Evolutionary conservation across 2,888 invertebrate species (phyloP).

Genomic region (Pyrgus malvae): DNA sequence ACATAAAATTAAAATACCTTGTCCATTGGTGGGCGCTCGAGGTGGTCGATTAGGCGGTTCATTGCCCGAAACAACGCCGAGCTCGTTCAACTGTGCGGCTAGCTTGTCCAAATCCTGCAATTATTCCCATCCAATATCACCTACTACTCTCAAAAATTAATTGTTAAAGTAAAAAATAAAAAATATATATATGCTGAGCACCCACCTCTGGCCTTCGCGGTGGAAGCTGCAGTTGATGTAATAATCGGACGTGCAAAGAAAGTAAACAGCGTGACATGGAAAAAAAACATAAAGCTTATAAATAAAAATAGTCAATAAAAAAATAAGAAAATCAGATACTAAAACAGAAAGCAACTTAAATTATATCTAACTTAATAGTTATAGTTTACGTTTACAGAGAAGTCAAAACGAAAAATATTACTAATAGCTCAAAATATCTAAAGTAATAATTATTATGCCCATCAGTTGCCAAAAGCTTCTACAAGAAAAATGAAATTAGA

Average conservation of each 20-base stretch:
- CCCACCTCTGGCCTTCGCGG: conserved; percentile 96
- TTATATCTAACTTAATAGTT: no score
- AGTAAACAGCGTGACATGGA: conserved; percentile 78
- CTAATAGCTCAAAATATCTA: no score
- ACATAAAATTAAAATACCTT: conserved; percentile 50
- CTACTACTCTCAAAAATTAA: neutral
- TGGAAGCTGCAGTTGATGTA: conserved; percentile 85
- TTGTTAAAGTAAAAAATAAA: neutral
- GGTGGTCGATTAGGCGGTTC: conserved; percentile 83
- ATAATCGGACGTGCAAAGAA: conserved; percentile 75
- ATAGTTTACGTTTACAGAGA: no score
- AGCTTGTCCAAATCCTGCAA: conserved; percentile 96
- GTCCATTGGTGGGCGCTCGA: conserved; percentile 72
- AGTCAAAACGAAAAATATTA: no score
- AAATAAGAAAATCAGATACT: neutral
- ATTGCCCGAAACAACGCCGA: conserved; percentile 90
- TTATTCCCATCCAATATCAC: neutral
- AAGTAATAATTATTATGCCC: no score
- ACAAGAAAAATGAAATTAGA: no score
- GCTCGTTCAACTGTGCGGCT: conserved; percentile 97
- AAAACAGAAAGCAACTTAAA: no score
- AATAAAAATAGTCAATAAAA: conserved; percentile 46
- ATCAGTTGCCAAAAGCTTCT: no score
- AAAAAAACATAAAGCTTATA: conserved; percentile 70
- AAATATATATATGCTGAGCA: conserved; percentile 40